Evolutionary conservation across 2,797 vertebrate species (phyloP).

Genomic region (Spondyliosoma cantharus): DNA sequence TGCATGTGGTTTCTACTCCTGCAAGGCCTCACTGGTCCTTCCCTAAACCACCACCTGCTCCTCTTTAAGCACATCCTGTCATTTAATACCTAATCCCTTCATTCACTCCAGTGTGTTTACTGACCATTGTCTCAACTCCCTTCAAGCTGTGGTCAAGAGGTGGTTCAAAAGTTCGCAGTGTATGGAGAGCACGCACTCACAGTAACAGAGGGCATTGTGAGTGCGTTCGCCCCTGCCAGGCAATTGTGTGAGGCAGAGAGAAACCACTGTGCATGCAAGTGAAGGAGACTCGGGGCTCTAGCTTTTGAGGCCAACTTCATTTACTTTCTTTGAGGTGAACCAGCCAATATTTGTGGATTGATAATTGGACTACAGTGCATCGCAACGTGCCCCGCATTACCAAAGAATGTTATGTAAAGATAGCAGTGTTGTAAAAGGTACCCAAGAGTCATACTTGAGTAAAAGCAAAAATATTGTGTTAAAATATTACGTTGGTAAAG

Average conservation of each 20-base stretch:
- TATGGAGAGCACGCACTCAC: conserved; percentile 67
- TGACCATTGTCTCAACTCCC: conserved; percentile 80
- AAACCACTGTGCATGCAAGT: conserved; percentile 45
- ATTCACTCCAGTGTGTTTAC: conserved; percentile 80
- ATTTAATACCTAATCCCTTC: conserved; percentile 86
- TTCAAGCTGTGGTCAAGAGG: conserved; percentile 84
- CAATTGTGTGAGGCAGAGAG: conserved; percentile 68
- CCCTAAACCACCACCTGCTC: conserved; percentile 82
- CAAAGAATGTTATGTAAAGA: not conserved
- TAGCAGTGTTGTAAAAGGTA: no score
- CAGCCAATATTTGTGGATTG: conserved; percentile 24
- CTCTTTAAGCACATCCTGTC: conserved; percentile 83
- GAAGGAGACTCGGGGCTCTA: conserved; percentile 37
- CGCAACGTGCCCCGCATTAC: not conserved
- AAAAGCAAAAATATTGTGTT: no score
- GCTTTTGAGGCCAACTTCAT: conserved; percentile 36
- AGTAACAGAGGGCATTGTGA: conserved; percentile 73
- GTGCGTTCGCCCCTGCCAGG: conserved; percentile 68
- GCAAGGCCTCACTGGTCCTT: conserved; percentile 76
- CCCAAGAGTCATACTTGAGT: no score
- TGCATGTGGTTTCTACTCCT: conserved; percentile 72
- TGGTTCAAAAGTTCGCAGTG: conserved; percentile 86
- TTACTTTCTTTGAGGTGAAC: conserved; percentile 12
- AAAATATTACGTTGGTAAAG: no score
- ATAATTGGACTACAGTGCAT: conserved; percentile 26